Evolutionary conservation across 1,140 invertebrate species (phyloP), one percentile per base, ranked within the genome.

Genomic region (Brachystomella parvula): DNA sequence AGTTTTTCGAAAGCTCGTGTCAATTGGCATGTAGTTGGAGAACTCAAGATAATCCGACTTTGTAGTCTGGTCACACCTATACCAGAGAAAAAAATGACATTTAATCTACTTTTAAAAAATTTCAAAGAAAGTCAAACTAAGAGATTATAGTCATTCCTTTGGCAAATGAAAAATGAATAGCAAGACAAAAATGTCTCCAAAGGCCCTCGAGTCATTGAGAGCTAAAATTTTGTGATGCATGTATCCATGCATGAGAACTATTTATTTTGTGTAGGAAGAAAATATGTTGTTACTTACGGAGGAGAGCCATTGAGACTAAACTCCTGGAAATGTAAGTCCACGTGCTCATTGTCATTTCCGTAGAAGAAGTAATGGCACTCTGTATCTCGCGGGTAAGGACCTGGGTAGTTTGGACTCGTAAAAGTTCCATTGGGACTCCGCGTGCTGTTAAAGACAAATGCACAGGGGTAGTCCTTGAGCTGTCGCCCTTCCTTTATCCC

Each of bases 321-420:
- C 77, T 89, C 90, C 35, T 85, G 84, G 75, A 96, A 96, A 72
- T 88, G 85, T 61, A 97, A 83, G 72, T 87, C 86, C 53, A 96
- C 86, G 71, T 86, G 86, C 75, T 96, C 91, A 61, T 86, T 85
- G 58, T 81, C 80, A 24, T 83, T 82, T 15, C 91, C 94, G 75
- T 93, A 85, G 78, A 97, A 96, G 77, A 92, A 91, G 77, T 95
- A 97, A 80, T 96, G 89, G 76, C 94, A 96, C 76, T 94, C 90
- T 0, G 92, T 92, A 76, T 94, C 87, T 67, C 92, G 81, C 0
- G 93, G 91, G 80, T 96, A 96, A 31, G 85, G 85, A 6, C 94
- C 94, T 0, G 93, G 94, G 75, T 89, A 94, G 79, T 97, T 97
- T 1, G 94, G 92, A 3, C 90, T 93, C 56, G 87, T 85, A 76